phyloP scores from a whole-genome alignment of 2,797 vertebrate genomes.

The Poliocrania exsul region DNA sequence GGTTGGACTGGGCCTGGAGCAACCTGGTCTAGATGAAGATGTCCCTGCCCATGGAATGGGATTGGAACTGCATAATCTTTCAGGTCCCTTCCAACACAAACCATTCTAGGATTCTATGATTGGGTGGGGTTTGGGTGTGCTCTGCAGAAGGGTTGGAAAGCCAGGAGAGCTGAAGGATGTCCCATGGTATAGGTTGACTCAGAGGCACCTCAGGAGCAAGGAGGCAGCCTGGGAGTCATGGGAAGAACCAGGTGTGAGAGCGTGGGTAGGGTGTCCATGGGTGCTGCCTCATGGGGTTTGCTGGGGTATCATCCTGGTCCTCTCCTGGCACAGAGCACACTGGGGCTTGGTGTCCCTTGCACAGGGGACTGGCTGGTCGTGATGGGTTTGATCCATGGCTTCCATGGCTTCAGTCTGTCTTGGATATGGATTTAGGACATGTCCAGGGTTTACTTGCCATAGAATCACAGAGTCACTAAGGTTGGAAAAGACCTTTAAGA shows the following conservation, averaged over 20 bases:
- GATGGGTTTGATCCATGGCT: too few species aligned
- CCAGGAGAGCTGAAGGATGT: neutral
- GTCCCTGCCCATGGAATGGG: neutral
- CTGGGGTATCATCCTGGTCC: neutral
- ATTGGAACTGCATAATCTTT: neutral
- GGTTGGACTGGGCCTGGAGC: neutral
- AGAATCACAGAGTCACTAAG: neutral
- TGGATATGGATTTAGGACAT: neutral
- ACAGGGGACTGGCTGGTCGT: neutral
- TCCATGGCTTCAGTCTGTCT: neutral
- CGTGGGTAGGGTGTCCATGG: neutral
- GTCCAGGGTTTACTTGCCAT: neutral
- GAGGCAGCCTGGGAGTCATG: neutral
- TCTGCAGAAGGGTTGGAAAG: neutral
- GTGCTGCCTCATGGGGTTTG: neutral
- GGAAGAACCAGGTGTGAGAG: neutral
- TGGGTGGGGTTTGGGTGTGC: neutral
- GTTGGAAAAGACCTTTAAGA: neutral
- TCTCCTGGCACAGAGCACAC: neutral
- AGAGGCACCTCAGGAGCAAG: neutral
- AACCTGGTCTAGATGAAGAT: neutral
- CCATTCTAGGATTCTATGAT: neutral
- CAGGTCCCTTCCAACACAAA: neutral
- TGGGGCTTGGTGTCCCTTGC: neutral
- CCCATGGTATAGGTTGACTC: rapidly evolving